Evolutionary conservation across 2,113 vertebrate species (phyloP), one percentile per base, ranked within the genome.

Genomic region (Odobenus rosmarus): DNA sequence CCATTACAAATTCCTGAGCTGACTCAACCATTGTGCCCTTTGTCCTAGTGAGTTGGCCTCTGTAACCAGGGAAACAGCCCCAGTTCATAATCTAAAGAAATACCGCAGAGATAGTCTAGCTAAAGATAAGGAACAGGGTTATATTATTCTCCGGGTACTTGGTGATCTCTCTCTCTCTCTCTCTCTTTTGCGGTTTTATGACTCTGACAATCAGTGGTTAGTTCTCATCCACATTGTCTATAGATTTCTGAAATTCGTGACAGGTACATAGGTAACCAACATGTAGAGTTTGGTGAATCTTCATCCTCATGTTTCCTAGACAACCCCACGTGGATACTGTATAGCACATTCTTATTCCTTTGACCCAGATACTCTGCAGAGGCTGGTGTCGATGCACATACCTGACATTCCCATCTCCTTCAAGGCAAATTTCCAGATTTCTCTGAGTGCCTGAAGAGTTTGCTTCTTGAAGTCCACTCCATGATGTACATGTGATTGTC

Each of bases 51-150:
- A 89, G 55, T 16, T 79, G 95, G 83, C 61, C 87, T 92, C 46
- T 62, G 97, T 95, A 93, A 92, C 69, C 23, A 90, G 67, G 87
- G 87, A 80, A 87, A 95, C 36, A 33, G 90, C 62, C 42, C 90
- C 84, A 36, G 74, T 57, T 95, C 42, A 49, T 23, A 87, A 86
- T 72, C 83, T 72, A 86, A 83, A 79, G 89, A 93, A 92, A 83
- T 57, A 74, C 0, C 39, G n/a, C 49, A 59, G 61, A 93, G 87
- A 83, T 1, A 86, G 79, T 62, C 15, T 39, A 36, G 72, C 61
- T 83, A 18, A 88, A 90, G 92, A 62, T 79, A 86, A 89, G n/a
- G 53, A 74, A 62, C n/a, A 92, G 89, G 46, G 24, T 64, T 95
- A 33, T 61, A 42, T 26, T 89, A 57, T 95, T 69, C 84, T 72